Evolutionary conservation across 2,113 vertebrate genomes (phyloP).

Genomic region (Toxostoma redivivum): DNA sequence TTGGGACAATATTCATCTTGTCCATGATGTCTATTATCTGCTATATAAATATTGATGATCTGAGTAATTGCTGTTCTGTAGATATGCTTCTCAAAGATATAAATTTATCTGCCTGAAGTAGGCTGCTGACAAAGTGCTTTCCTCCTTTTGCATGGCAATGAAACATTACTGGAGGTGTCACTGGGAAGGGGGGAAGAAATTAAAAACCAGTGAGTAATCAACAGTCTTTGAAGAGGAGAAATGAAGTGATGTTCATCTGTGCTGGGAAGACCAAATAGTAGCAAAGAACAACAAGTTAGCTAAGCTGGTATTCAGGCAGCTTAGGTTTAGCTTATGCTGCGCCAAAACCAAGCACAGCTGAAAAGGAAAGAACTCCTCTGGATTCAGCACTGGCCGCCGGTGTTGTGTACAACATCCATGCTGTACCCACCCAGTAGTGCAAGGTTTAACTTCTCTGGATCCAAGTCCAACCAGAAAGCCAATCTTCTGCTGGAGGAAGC

Average conservation of each 20-base stretch:
- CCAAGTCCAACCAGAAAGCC: background rate
- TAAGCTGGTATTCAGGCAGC: background rate
- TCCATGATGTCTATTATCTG: slow-evolving; percentile 48
- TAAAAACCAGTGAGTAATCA: background rate
- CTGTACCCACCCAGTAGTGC: background rate
- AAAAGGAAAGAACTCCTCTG: background rate
- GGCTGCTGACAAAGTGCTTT: slow-evolving; percentile 32
- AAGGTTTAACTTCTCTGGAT: background rate
- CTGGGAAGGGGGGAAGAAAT: background rate
- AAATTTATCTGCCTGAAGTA: slow-evolving; percentile 19
- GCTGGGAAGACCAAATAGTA: background rate
- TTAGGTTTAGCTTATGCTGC: background rate
- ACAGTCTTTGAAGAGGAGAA: background rate
- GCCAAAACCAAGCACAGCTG: background rate
- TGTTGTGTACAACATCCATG: rapidly evolving
- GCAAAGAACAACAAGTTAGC: background rate
- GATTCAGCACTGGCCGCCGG: rapidly evolving
- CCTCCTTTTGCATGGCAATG: background rate
- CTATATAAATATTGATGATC: slow-evolving; percentile 63
- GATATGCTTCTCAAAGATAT: slow-evolving; percentile 15
- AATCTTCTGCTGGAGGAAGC: background rate
- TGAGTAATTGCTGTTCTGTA: slow-evolving; percentile 48
- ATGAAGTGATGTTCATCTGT: background rate
- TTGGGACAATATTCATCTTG: slow-evolving; percentile 47
- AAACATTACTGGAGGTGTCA: slow-evolving; percentile 2